phyloP scores from a whole-genome alignment of 2,113 vertebrate species.

The Myanophis thanlyinensis region DNA sequence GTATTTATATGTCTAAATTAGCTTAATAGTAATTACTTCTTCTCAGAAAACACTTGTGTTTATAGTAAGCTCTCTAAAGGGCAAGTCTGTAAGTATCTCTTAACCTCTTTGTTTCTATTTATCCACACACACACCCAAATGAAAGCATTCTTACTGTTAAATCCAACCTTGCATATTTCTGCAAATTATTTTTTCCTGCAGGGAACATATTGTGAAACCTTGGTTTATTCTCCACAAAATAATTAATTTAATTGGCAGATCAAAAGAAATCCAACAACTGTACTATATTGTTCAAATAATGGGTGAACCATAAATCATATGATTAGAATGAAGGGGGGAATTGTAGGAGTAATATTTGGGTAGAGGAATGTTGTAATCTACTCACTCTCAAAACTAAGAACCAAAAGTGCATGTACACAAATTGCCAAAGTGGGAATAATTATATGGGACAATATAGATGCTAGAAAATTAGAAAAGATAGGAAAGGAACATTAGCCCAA shows the following conservation, averaged over 20 bases:
- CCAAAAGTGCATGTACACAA: background rate
- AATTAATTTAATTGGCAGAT: background rate
- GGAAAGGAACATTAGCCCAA: background rate
- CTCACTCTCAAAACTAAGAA: background rate
- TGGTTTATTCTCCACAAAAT: background rate
- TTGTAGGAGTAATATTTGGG: background rate
- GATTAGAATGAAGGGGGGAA: background rate
- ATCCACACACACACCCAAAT: no score
- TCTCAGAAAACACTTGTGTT: background rate
- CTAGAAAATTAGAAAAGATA: background rate
- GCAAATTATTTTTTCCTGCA: background rate
- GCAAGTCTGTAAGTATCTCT: background rate
- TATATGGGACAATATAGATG: background rate
- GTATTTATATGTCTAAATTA: background rate
- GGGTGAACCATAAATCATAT: background rate
- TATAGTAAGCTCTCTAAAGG: background rate
- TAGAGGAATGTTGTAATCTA: background rate
- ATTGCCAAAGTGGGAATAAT: background rate
- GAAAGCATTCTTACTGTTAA: background rate
- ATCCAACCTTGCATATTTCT: background rate
- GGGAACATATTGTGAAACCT: background rate
- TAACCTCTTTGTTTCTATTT: background rate
- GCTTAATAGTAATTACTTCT: background rate
- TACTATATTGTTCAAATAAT: background rate
- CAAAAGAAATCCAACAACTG: background rate